A percentile compares a stretch with the other conserved stretches of the same genome.
phyloP scores from a whole-genome alignment of 2,797 vertebrate genomes.

The Peromyscus melanophrys region DNA sequence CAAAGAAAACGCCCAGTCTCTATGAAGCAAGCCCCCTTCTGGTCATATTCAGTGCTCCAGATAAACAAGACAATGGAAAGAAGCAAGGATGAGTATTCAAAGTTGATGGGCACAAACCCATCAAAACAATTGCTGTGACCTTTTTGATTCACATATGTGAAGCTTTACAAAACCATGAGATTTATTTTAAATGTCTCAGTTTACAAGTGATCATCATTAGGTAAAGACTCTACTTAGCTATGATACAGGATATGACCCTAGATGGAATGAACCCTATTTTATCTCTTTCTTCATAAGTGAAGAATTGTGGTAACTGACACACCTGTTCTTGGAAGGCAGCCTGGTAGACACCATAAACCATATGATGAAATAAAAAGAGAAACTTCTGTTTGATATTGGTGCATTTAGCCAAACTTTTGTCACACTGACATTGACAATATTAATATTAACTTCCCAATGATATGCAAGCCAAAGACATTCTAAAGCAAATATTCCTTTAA shows the following conservation, averaged over 20 bases:
- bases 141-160: neutral
- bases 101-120: neutral
- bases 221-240: neutral
- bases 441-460: constrained; percentile 50
- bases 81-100: neutral
- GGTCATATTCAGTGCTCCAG: neutral
- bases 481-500: constrained; percentile 54
- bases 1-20: neutral
- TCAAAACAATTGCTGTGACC: neutral
- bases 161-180: neutral
- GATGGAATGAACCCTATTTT: neutral
- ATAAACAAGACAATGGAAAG: neutral
- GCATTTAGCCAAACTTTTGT: constrained; percentile 44
- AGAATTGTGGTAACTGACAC: neutral
- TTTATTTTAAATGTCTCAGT: neutral
- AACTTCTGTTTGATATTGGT: constrained; percentile 11
- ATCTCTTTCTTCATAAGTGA: neutral
- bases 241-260: neutral
- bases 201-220: neutral
- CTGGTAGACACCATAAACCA: neutral
- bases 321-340: neutral
- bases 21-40: neutral
- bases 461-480: constrained; percentile 44
- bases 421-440: constrained; percentile 46
- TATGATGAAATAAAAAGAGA: constrained; percentile 15